Conservation (phyloP, 2,113 vertebrate species). For the Tachysurus vachellii region DNA sequence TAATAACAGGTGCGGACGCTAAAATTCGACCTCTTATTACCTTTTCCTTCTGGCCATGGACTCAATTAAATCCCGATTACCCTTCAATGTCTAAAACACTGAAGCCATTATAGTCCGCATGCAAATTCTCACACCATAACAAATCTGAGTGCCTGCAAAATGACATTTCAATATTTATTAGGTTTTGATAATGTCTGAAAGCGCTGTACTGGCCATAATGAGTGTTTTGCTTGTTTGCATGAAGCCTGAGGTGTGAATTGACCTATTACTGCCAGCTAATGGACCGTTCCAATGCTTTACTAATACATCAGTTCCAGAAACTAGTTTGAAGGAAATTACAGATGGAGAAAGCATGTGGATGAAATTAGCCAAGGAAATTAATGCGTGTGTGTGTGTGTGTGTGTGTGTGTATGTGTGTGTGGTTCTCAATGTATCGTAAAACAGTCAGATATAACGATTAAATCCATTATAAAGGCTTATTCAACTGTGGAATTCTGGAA, state of each 20-base stretch:
- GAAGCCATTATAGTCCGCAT: background rate
- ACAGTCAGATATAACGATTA: background rate
- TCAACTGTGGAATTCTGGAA: background rate
- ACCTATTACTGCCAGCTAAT: background rate
- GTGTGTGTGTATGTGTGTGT: background rate
- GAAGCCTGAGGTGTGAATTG: background rate
- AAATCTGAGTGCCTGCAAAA: background rate
- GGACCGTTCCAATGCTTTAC: background rate
- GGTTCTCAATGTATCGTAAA: background rate
- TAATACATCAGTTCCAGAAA: background rate
- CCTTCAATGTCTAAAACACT: constrained; percentile 24
- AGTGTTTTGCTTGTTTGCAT: background rate
- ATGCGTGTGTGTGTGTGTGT: background rate
- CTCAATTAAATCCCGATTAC: constrained; percentile 22
- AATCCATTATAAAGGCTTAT: background rate
- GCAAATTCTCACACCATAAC: background rate
- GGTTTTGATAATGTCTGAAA: background rate
- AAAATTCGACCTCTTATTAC: constrained; percentile 19
- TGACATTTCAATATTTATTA: constrained; percentile 5
- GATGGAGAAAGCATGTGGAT: background rate
- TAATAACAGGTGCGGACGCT: constrained; percentile 3
- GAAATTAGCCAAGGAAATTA: background rate
- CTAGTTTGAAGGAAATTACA: background rate
- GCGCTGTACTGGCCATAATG: background rate
- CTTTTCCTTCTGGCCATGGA: constrained; percentile 21